phyloP scores from a whole-genome alignment of 2,888 invertebrate species.

The Drosophila paramelanica region DNA sequence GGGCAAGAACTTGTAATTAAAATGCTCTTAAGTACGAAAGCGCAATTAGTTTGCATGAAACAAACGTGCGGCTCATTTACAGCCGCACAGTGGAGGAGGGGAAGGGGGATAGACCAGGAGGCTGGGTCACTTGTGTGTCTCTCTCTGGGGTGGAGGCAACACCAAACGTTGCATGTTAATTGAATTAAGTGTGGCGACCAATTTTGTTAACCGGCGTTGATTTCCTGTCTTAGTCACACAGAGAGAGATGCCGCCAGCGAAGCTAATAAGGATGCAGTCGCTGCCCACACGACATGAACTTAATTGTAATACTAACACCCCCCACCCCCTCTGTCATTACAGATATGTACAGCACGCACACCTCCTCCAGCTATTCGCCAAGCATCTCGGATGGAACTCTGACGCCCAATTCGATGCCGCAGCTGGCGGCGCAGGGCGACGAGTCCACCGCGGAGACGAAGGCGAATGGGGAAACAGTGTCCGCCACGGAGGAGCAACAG shows the following conservation, averaged over 20 bases:
- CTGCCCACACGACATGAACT: slow-evolving; percentile 63
- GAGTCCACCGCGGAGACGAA: slow-evolving; percentile 38
- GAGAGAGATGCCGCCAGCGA: slow-evolving; percentile 21
- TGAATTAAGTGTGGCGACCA: slow-evolving; percentile 66
- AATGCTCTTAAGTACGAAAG: slow-evolving; percentile 71
- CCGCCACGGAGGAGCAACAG: slow-evolving; percentile 12
- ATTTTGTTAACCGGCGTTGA: slow-evolving; percentile 69
- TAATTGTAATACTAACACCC: slow-evolving; percentile 42
- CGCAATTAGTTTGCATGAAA: slow-evolving; percentile 82
- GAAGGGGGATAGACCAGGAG: neutral
- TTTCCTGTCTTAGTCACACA: slow-evolving; percentile 71
- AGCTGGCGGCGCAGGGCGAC: slow-evolving; percentile 38
- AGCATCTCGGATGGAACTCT: slow-evolving; percentile 85
- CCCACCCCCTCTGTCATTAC: slow-evolving; percentile 39
- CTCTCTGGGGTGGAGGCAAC: slow-evolving; percentile 67
- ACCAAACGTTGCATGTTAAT: slow-evolving; percentile 71
- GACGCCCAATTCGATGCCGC: slow-evolving; percentile 83
- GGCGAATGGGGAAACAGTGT: slow-evolving; percentile 47
- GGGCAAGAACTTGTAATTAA: slow-evolving; percentile 72
- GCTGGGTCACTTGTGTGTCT: slow-evolving; percentile 10
- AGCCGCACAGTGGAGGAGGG: neutral
- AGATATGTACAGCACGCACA: slow-evolving; percentile 85
- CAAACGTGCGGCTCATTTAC: slow-evolving; percentile 64
- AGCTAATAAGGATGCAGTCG: slow-evolving; percentile 76
- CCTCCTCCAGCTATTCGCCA: slow-evolving; percentile 85